phyloP scores from a whole-genome alignment of 2,888 invertebrate genomes.

The Aleiodes leptofemur region DNA sequence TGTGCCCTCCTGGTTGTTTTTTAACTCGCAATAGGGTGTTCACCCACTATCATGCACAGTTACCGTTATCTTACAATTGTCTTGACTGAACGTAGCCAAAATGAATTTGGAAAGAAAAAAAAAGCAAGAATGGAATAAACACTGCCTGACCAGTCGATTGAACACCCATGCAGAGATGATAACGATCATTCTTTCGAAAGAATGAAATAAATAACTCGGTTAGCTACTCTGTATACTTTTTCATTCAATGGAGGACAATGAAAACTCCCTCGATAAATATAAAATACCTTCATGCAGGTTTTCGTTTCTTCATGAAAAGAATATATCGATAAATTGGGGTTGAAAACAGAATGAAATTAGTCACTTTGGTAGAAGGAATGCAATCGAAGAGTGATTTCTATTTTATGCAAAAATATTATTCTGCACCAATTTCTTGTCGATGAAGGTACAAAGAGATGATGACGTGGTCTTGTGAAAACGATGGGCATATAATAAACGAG shows the following conservation, averaged over 20 bases:
- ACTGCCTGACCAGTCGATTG: slow-evolving; percentile 50
- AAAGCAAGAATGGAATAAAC: neutral
- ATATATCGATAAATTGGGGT: neutral
- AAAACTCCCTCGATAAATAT: slow-evolving; percentile 29
- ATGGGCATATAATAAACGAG: slow-evolving; percentile 34
- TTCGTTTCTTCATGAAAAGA: neutral
- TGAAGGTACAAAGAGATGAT: slow-evolving; percentile 40
- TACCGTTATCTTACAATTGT: slow-evolving; percentile 37
- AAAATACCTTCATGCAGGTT: neutral
- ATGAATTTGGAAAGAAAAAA: slow-evolving; percentile 10
- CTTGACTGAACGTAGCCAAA: slow-evolving; percentile 35
- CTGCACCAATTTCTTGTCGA: slow-evolving; percentile 10
- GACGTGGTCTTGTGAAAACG: slow-evolving; percentile 40
- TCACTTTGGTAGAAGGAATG: neutral
- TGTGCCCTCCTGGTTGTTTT: slow-evolving; percentile 28
- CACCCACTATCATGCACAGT: slow-evolving; percentile 46
- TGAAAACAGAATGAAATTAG: neutral
- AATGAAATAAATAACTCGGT: slow-evolving; percentile 52
- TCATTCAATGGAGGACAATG: slow-evolving; percentile 36
- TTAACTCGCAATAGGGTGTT: slow-evolving; percentile 43
- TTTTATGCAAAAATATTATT: slow-evolving; percentile 25
- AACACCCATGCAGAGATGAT: slow-evolving; percentile 49
- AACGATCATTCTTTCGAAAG: slow-evolving; percentile 54
- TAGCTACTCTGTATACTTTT: slow-evolving; percentile 17
- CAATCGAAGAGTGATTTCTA: slow-evolving; percentile 21